Percentiles rank a stretch among this genome's conserved stretches.
phyloP scores from a whole-genome alignment of 2,888 invertebrate species.

The Nineta flava region DNA sequence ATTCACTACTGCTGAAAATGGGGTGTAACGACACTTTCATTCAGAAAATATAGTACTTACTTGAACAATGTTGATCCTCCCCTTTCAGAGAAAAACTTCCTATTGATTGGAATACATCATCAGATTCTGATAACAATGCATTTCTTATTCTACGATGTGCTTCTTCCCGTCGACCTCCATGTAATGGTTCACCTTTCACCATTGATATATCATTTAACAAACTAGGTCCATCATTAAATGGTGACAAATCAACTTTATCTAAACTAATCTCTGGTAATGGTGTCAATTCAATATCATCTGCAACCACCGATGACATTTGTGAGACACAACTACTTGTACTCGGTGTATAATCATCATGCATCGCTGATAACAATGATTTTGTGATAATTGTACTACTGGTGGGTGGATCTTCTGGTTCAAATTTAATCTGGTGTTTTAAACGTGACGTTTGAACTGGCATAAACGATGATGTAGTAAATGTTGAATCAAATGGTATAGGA shows the following conservation, averaged over 20 bases:
- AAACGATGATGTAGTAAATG: no score
- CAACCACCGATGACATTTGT: not conserved
- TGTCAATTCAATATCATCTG: not conserved
- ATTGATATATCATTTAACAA: not conserved
- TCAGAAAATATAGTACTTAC: slow-evolving; percentile 13
- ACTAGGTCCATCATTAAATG: slow-evolving; percentile 2
- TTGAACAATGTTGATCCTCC: slow-evolving; percentile 46
- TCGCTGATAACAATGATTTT: no score
- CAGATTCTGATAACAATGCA: slow-evolving; percentile 58
- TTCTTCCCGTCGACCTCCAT: slow-evolving; percentile 1
- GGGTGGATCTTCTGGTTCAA: no score
- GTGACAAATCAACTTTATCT: slow-evolving; percentile 3
- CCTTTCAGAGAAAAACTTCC: slow-evolving; percentile 46
- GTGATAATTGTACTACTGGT: no score
- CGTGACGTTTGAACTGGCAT: no score
- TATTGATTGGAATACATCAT: slow-evolving; percentile 41
- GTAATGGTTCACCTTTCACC: not conserved
- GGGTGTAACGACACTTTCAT: no score
- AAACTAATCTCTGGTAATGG: slow-evolving; percentile 5
- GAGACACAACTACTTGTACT: not conserved
- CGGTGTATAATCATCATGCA: no score
- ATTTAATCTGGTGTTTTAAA: no score
- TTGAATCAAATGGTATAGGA: no score
- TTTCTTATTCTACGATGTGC: slow-evolving; percentile 39
- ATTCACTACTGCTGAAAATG: no score